Conservation (phyloP, 1,140 invertebrate species). For the Centruroides sculpturatus region DNA sequence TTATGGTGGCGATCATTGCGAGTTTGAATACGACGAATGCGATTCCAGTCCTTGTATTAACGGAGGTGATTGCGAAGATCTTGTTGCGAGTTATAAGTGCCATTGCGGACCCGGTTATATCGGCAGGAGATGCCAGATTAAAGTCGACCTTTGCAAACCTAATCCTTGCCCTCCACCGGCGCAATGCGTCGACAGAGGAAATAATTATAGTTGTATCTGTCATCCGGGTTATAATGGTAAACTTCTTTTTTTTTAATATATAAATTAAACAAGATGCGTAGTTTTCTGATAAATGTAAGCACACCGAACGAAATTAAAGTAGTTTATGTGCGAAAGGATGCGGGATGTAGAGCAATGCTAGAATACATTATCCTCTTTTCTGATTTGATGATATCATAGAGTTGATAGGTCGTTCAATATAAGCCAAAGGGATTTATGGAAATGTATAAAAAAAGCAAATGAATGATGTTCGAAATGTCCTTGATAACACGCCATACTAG, state of each 20-base stretch:
- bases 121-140: conserved; percentile 28
- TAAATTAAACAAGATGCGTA: neutral
- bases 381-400: no score
- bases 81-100: conserved; percentile 30
- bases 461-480: no score
- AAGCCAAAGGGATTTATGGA: no score
- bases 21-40: conserved; percentile 28
- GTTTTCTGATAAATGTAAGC: neutral
- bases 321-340: no score
- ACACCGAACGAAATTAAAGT: no score
- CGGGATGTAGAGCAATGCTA: no score
- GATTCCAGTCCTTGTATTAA: conserved; percentile 42
- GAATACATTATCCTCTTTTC: no score
- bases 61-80: conserved; percentile 20
- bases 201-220: conserved; percentile 56
- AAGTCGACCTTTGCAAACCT: conserved; percentile 47
- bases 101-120: conserved; percentile 32
- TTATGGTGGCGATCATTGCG: conserved; percentile 16
- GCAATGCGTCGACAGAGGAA: conserved; percentile 49
- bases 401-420: no score
- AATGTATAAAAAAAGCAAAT: no score
- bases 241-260: neutral
- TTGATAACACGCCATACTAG: no score
- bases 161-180: conserved; percentile 48
- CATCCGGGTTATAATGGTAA: conserved; percentile 45